Base-by-base conservation (phyloP, 2,797 vertebrate species). In the Aeoliscus strigatus region DNA sequence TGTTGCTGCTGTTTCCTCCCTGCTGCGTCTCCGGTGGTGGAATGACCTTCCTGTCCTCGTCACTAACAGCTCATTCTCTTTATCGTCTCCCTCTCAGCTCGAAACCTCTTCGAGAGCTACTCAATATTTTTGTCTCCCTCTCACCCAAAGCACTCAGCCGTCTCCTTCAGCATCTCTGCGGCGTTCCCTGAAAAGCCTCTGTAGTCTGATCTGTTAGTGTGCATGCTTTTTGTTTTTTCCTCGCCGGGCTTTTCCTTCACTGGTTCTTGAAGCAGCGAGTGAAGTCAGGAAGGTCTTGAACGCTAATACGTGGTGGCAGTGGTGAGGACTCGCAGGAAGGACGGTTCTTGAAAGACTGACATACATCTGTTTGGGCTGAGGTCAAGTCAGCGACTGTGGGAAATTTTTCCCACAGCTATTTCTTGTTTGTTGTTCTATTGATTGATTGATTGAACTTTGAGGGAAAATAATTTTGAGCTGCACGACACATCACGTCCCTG, bases 371-470 rank as follows among this genome's bases (percentile, higher is more conserved):
- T 53, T 12, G 0, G 55, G 59, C 44, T 63, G 56, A 70, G 77
- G 80, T 73, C 60, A 2, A 52, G 52, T 69, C 71, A 56, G 2
- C 38, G 2, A 34, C 37, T 14, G 15, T 35, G 41, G 75, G 70
- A 70, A 73, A 69, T 28, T 59, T 57, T 70, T 71, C 51, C 56
- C 39, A 3, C 29, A 4, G 58, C 66, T 75, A 73, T 80, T 82
- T 66, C 15, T 60, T 57, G 28, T 44, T 39, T n/a, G n/a, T n/a
- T n/a, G n/a, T n/a, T n/a, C n/a, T n/a, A n/a, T n/a, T n/a, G n/a
- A n/a, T n/a, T n/a, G n/a, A n/a, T n/a, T n/a, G n/a, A n/a, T n/a
- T n/a, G n/a, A n/a, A n/a, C n/a, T n/a, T n/a, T n/a, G n/a, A n/a
- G n/a, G n/a, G n/a, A n/a, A n/a, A n/a, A n/a, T n/a, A n/a, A n/a